Evolutionary conservation across 2,888 invertebrate genomes (phyloP), one percentile per base, ranked within the genome.

Genomic region (Priocnemis perturbator): DNA sequence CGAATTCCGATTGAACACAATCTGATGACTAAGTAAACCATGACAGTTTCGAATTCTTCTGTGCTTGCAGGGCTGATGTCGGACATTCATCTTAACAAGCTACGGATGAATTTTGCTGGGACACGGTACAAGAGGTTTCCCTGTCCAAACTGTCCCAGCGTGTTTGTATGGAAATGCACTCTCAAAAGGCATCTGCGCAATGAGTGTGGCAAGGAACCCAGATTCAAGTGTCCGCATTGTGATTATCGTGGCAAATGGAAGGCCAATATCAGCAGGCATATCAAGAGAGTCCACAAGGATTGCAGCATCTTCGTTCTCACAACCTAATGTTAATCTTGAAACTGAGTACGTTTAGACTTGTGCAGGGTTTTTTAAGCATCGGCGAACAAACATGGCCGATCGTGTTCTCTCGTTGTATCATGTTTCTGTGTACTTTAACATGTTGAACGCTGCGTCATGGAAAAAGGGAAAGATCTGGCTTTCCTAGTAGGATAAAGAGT

Each of bases 191-290:
- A 89, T 68, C 81, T 86, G 52, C 85, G 84, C 67, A 86, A 86
- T 78, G 89, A 90, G 71, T 89, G 89, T 66, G 88, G 88, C 9
- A 88, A 88, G 75, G 79, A 77, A 2, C 87, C 89, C 14, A 81
- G 89, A 66, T 89, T 90, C 71, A 85, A 83, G 67, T 90, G 90
- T 70, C 87, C 88, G 23, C 85, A 87, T 58, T 90, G 89, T 71
- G 74, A 77, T 9, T 86, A 85, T 60, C 66, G 44, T 1, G 81
- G 82, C 15, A 83, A 83, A 64, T 82, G 82, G 55, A 78, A 86
- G 7, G 85, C 85, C 4, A 86, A 88, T 58, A 81, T 88, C 4
- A 79, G 86, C 20, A 83, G 85, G 3, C 88, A 88, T 63, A 78
- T 88, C 3, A 79, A 82, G 2, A 69, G 81, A 17, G 78, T 81